Conservation (phyloP, 2,797 vertebrate genomes). For the Myripristis murdjan region DNA sequence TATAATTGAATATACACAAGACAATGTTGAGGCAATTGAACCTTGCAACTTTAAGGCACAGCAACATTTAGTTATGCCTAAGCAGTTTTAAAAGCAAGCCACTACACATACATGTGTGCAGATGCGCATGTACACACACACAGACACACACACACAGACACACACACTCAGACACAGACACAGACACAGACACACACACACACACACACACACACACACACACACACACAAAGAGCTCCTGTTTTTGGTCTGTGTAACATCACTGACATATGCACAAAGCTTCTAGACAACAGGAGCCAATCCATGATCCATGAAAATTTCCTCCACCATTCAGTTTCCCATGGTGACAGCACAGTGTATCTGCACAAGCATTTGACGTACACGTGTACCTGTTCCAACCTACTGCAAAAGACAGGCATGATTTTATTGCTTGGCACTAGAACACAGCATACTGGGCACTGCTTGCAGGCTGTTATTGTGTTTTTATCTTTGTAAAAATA, state of each 20-base stretch:
- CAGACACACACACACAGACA: neutral
- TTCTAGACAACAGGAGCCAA: neutral
- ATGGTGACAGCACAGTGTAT: slow-evolving; percentile 22
- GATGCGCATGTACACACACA: neutral
- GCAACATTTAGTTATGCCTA: neutral
- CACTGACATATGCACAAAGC: too few species aligned
- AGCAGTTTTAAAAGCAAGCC: neutral
- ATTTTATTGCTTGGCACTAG: neutral
- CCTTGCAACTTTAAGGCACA: neutral
- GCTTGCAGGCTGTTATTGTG: neutral
- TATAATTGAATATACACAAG: slow-evolving; percentile 7
- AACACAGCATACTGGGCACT: neutral
- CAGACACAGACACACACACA: neutral
- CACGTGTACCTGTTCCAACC: neutral
- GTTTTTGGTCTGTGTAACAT: neutral
- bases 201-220: neutral
- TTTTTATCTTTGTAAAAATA: slow-evolving; percentile 12
- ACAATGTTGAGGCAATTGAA: neutral
- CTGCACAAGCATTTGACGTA: slow-evolving; percentile 25
- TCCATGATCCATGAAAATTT: too few species aligned
- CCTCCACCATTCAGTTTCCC: too few species aligned
- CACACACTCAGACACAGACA: neutral
- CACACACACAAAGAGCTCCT: neutral
- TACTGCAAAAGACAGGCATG: slow-evolving; percentile 5
- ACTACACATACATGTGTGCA: too few species aligned